A percentile compares a stretch with the other conserved stretches of the same genome.
Conservation (phyloP, 2,113 vertebrate genomes). For the Solea solea region DNA sequence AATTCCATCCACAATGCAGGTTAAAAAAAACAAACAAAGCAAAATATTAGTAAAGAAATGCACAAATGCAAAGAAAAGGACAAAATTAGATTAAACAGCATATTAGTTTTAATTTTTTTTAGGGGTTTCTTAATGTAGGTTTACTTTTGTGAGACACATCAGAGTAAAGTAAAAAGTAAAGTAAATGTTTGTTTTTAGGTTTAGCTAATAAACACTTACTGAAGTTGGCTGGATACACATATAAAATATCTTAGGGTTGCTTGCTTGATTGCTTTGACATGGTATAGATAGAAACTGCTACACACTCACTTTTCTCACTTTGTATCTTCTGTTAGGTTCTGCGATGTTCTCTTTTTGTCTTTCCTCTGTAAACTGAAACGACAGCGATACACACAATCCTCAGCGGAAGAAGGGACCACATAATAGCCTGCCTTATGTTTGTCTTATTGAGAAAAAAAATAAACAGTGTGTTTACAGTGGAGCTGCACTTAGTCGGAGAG, state of each 20-base stretch:
- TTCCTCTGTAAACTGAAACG: slow-evolving; percentile 5
- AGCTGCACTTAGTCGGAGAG: slow-evolving; percentile 52
- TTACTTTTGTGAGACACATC: not conserved
- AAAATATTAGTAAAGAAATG: too few species aligned
- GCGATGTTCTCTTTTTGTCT: not conserved
- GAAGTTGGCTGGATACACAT: not conserved
- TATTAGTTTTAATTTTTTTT: too few species aligned
- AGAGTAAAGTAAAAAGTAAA: not conserved
- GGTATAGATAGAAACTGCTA: not conserved
- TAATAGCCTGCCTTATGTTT: slow-evolving; percentile 43
- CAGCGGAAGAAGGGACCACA: slow-evolving; percentile 20
- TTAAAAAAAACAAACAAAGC: too few species aligned
- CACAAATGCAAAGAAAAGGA: too few species aligned
- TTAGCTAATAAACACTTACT: not conserved
- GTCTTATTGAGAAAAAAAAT: slow-evolving; percentile 30
- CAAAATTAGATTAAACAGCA: too few species aligned
- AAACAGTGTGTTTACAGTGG: slow-evolving; percentile 54
- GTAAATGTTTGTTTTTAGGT: slow-evolving; percentile 6
- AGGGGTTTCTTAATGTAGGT: not conserved
- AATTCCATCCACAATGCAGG: too few species aligned
- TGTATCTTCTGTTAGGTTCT: not conserved
- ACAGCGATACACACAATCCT: slow-evolving; percentile 24
- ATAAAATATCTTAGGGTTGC: slow-evolving; percentile 5
- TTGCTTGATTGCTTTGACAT: slow-evolving; percentile 15
- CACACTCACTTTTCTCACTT: not conserved